Conservation (phyloP, 1,140 invertebrate genomes). For the Drosophila ohnishii region DNA sequence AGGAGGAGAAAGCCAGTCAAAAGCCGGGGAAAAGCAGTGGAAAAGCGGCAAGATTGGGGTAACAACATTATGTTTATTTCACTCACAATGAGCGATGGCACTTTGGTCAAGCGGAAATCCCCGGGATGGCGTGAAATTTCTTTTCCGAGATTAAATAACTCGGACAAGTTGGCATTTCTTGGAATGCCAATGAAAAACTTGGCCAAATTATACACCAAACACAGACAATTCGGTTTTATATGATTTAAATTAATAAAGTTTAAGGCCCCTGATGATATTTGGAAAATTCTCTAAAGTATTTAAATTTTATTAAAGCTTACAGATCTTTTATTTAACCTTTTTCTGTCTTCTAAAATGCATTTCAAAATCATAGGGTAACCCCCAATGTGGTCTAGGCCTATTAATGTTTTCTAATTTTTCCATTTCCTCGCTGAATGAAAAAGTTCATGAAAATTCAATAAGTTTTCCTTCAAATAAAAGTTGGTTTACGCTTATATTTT, state of each 20-base stretch:
- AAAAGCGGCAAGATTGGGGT: conserved; percentile 19
- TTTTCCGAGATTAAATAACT: conserved; percentile 29
- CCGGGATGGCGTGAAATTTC: conserved; percentile 21
- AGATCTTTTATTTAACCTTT: too few relatives aligned
- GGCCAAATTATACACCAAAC: background rate
- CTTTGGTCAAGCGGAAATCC: conserved; percentile 38
- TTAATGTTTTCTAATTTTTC: conserved; percentile 19
- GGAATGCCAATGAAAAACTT: conserved; percentile 4
- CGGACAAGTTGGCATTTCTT: conserved; percentile 9
- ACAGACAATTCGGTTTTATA: background rate
- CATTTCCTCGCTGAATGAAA: conserved; percentile 1
- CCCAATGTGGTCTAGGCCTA: background rate
- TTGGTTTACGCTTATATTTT: conserved; percentile 33
- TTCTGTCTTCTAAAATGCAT: background rate
- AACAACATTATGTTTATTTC: conserved; percentile 46
- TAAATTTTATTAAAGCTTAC: background rate
- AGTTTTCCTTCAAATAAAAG: conserved; percentile 62
- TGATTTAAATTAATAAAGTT: conserved; percentile 7
- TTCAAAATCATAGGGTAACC: conserved; percentile 1
- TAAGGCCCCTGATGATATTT: background rate
- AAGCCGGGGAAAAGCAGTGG: conserved; percentile 11
- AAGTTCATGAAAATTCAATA: conserved; percentile 76
- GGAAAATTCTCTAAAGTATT: background rate
- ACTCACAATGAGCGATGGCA: conserved; percentile 48
- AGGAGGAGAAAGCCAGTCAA: background rate